Evolutionary conservation across 2,797 vertebrate genomes (phyloP), one percentile per base, ranked within the genome.

Genomic region (Pipistrellus pygmaeus): DNA sequence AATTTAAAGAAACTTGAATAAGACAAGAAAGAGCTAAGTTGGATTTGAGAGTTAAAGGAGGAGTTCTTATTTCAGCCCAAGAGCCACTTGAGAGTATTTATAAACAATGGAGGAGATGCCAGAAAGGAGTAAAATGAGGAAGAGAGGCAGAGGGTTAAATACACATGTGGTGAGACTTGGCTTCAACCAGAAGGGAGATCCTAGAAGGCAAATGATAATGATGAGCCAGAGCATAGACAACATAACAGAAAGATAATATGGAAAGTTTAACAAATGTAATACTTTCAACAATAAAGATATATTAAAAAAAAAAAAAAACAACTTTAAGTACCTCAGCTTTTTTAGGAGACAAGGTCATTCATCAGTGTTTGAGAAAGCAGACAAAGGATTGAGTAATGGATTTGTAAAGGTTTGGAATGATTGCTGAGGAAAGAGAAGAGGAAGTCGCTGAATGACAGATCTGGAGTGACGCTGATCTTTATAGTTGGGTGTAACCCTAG

Each of bases 21-120:
- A 77, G 57, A 53, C 30, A 27, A 55, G 60, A 72, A 62, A 72
- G 17, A 77, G 15, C 10, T 18, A 68, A 32, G 57, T 14, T 93
- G 72, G 18, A 62, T 81, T 78, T 80, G 55, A 85, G 20, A 55
- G 17, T 57, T 55, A 57, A 57, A 85, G 68, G 35, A 91, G 38
- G 80, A 0, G 3, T 48, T 75, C 30, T 66, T 66, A 17, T 78
- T 84, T 88, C 10, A 17, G 27, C 44, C 78, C n/a, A n/a, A 80
- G 75, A 93, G 64, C 78, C 81, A 82, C 23, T 44, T 46, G 8
- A 91, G 46, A 8, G 21, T 78, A 23, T 44, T 91, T 85, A 55
- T 32, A 89, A 46, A 71, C 3, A 27, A 38, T 53, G 8, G 15
- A 38, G 25, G 30, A 66, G n/a, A 48, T 41, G 23, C 55, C 55